Percentiles rank a stretch among this genome's conserved stretches.
Conservation (phyloP, 2,797 vertebrate species). For the Cryptoprocta ferox region DNA sequence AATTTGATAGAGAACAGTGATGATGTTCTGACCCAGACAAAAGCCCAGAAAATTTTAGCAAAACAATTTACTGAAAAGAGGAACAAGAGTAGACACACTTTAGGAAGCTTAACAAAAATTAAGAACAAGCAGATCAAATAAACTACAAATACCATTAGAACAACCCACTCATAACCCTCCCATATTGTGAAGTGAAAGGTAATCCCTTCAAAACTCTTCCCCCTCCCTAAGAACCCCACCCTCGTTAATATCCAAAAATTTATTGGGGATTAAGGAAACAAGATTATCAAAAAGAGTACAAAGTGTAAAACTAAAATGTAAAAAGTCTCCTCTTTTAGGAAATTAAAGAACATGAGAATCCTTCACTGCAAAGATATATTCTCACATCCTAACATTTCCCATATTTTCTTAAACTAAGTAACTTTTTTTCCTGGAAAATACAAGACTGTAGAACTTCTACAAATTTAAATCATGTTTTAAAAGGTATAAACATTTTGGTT, state of each 20-base stretch:
- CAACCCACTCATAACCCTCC: background rate
- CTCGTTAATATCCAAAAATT: background rate
- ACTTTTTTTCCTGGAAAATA: conserved; percentile 28
- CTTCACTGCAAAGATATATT: background rate
- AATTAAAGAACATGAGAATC: background rate
- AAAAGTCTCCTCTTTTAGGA: background rate
- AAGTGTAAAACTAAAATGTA: background rate
- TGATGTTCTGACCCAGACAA: conserved; percentile 20
- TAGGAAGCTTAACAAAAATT: background rate
- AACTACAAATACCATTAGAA: background rate
- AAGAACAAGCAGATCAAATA: conserved; percentile 3
- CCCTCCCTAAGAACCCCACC: background rate
- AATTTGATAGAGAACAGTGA: background rate
- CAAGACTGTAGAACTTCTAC: background rate
- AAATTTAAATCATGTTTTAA: background rate
- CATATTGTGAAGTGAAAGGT: background rate
- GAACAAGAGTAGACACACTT: conserved; percentile 28
- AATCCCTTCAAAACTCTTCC: background rate
- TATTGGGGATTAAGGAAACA: background rate
- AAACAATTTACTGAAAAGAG: conserved; percentile 57
- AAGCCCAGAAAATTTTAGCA: conserved; percentile 38
- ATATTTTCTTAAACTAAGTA: conserved; percentile 18
- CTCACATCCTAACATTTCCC: background rate
- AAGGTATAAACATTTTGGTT: background rate
- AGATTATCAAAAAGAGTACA: background rate